phyloP scores from a whole-genome alignment of 1,140 invertebrate genomes.

The Vollenhovia emeryi region DNA sequence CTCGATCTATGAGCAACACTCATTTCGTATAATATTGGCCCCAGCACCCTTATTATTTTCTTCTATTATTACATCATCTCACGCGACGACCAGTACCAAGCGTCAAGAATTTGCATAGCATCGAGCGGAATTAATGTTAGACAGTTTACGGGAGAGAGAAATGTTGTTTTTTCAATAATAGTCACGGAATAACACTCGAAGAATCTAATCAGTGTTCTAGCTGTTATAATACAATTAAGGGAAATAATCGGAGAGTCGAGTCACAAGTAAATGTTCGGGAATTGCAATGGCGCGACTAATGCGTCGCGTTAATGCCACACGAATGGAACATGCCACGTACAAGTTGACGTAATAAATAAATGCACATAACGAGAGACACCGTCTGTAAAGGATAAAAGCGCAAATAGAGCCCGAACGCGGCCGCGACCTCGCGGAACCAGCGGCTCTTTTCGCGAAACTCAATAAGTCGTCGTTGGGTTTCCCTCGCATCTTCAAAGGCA shows the following conservation, averaged over 20 bases:
- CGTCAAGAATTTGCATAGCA: neutral
- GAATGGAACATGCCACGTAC: neutral
- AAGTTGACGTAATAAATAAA: neutral
- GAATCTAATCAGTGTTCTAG: neutral
- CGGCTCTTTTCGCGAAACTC: slow-evolving; percentile 39
- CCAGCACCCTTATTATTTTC: slow-evolving; percentile 77
- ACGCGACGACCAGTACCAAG: slow-evolving; percentile 13
- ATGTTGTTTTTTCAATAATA: no score
- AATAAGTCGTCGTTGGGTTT: slow-evolving; percentile 45
- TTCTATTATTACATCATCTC: slow-evolving; percentile 70
- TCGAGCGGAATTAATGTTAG: slow-evolving; percentile 8
- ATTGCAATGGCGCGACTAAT: neutral
- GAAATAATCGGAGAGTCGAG: neutral
- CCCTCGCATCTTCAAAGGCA: slow-evolving; percentile 43
- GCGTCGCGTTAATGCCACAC: neutral
- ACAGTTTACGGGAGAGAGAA: neutral
- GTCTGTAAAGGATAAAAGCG: slow-evolving; percentile 9
- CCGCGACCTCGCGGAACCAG: slow-evolving; percentile 14
- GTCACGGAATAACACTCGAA: no score
- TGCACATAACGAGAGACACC: neutral
- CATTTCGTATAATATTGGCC: slow-evolving; percentile 78
- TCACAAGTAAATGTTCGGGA: neutral
- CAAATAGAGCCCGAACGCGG: slow-evolving; percentile 13
- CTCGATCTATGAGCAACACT: slow-evolving; percentile 68
- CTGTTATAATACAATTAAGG: neutral